Evolutionary conservation across 2,888 invertebrate genomes (phyloP), one percentile per base, ranked within the genome.

Genomic region (Therioaphis trifolii): DNA sequence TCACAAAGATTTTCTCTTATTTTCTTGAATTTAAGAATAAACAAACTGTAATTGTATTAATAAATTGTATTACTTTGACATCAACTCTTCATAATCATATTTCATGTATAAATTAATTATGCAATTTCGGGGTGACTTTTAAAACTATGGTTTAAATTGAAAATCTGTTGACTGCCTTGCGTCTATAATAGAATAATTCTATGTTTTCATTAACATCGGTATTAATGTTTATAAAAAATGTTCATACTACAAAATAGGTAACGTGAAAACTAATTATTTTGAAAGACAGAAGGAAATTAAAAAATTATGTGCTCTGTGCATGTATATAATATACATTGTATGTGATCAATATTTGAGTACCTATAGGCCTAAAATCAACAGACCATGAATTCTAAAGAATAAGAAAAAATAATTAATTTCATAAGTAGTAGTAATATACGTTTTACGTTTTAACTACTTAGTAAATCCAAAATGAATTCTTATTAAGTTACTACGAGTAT

Each of bases 231-330:
- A n/a, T n/a, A n/a, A n/a, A n/a, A n/a, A n/a, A n/a, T n/a, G n/a
- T n/a, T n/a, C n/a, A n/a, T n/a, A n/a, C n/a, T n/a, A n/a, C n/a
- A 72, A 55, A 55, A 27, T 27, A 58, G 21, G 21, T 21, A 49
- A 66, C 15, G 4, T 7, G 14, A 9, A 49, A 63, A 1, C 15
- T 27, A 27, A 58, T 71, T 79, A 46, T 27, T 4, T 79, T 58
- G 21, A 5, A 55, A 55, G 9, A 69, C 40, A 78, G 43, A 69
- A 79, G 69, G 55, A 24, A 55, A 79, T 79, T 79, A 58, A 79
- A 79, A 69, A 69, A 69, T 21, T 29, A 29, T 27, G 11, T 18
- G 21, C 35, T 24, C 35, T 12, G 15, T 21, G 1, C 12, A 15
- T 24, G 18, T 43, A 46, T 63, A 43, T n/a, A n/a, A n/a, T n/a